Percentiles rank a stretch among this genome's conserved stretches.
Conservation (phyloP, 1,140 invertebrate genomes). For the Harpegnathos saltator region DNA sequence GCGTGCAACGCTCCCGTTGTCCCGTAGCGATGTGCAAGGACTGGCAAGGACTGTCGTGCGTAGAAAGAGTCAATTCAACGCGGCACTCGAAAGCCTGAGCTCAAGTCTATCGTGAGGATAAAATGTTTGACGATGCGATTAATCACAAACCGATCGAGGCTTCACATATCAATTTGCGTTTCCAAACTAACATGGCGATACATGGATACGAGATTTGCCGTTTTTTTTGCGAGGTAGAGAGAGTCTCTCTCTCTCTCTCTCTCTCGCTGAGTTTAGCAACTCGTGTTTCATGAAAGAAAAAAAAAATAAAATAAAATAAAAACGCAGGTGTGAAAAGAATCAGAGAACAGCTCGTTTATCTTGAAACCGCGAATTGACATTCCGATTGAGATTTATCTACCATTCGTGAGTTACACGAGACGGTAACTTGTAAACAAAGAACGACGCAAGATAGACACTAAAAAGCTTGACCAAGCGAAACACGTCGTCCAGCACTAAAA, state of each 20-base stretch:
- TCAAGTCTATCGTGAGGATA: neutral
- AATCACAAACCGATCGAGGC: neutral
- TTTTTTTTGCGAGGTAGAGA: no score
- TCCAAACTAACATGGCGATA: no score
- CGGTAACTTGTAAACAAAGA: conserved; percentile 61
- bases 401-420: neutral
- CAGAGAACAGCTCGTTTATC: neutral
- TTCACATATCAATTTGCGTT: no score
- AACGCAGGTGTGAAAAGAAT: neutral
- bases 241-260: no score
- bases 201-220: no score
- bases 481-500: conserved; percentile 64
- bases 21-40: no score
- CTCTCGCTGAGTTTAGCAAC: no score
- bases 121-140: neutral
- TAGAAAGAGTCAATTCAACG: neutral
- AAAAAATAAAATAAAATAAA: neutral
- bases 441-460: conserved; percentile 25
- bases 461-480: conserved; percentile 64
- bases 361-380: neutral
- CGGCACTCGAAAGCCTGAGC: neutral
- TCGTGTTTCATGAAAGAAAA: no score
- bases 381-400: conserved; percentile 30
- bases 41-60: no score
- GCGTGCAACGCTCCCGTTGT: no score